phyloP scores from a whole-genome alignment of 1,140 invertebrate genomes.

The Thaumatotibia leucotreta region DNA sequence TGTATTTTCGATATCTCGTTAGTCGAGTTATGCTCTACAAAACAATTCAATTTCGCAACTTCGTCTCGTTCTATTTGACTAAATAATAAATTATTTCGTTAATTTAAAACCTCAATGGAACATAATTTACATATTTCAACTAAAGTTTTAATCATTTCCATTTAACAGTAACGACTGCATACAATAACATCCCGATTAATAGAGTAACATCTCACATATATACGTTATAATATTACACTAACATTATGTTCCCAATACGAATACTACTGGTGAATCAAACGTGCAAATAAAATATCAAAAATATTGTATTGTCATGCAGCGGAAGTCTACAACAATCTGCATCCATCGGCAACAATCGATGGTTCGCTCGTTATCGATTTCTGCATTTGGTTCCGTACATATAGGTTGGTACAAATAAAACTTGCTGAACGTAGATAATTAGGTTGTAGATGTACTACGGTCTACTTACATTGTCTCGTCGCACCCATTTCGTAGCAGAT shows the following conservation, averaged over 20 bases:
- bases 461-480: conserved; percentile 70
- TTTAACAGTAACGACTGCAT: background rate
- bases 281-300: conserved; percentile 46
- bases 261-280: conserved; percentile 54
- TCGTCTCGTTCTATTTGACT: conserved; percentile 10
- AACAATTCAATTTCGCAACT: conserved; percentile 74
- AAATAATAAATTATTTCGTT: background rate
- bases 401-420: conserved; percentile 40
- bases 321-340: conserved; percentile 43
- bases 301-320: conserved; percentile 60
- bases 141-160: background rate
- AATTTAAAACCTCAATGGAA: background rate
- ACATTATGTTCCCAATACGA: conserved; percentile 6
- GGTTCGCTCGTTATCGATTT: conserved; percentile 43
- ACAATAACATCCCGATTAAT: background rate
- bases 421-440: conserved; percentile 42
- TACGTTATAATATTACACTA: conserved; percentile 18
- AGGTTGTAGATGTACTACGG: background rate
- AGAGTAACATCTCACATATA: background rate
- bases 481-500: conserved; percentile 67
- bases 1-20: background rate
- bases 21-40: conserved; percentile 29
- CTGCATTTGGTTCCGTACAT: conserved; percentile 38
- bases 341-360: conserved; percentile 61
- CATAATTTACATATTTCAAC: background rate